Conservation (phyloP, 2,888 invertebrate species). For the Agrenia bidenticulata region DNA sequence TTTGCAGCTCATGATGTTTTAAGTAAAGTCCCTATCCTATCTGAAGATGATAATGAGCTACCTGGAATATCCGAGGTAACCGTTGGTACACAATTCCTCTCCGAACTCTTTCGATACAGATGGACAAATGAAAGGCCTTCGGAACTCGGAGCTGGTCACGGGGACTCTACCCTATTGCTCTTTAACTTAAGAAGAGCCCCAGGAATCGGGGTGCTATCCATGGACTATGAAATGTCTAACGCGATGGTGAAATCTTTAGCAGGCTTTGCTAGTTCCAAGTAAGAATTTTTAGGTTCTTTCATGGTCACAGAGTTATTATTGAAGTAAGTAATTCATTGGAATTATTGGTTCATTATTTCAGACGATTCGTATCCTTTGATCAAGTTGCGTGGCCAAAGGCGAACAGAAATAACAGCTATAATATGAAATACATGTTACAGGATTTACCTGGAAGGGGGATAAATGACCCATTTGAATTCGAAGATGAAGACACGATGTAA, state of each 20-base stretch:
- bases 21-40: conserved; percentile 1
- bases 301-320: no score
- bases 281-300: no score
- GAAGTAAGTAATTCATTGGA: no score
- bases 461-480: conserved; percentile 31
- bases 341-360: no score
- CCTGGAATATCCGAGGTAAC: not conserved
- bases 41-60: not conserved
- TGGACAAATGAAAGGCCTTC: conserved; percentile 6
- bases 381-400: conserved; percentile 13
- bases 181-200: conserved; percentile 17
- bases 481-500: no score
- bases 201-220: conserved; percentile 16
- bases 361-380: conserved; percentile 2
- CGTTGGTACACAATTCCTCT: not conserved
- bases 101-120: not conserved
- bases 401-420: not conserved
- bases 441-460: conserved; percentile 21
- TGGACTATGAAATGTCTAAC: conserved; percentile 23
- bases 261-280: conserved; percentile 18
- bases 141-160: conserved; percentile 12
- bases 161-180: not conserved
- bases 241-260: conserved; percentile 17
- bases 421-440: conserved; percentile 24
- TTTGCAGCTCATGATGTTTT: conserved; percentile 18